These are phyloP conservation scores for Lampris megalopsis DNA, from an alignment of 2,113 vertebrate genomes.

Conservation along the genomic window DNA sequence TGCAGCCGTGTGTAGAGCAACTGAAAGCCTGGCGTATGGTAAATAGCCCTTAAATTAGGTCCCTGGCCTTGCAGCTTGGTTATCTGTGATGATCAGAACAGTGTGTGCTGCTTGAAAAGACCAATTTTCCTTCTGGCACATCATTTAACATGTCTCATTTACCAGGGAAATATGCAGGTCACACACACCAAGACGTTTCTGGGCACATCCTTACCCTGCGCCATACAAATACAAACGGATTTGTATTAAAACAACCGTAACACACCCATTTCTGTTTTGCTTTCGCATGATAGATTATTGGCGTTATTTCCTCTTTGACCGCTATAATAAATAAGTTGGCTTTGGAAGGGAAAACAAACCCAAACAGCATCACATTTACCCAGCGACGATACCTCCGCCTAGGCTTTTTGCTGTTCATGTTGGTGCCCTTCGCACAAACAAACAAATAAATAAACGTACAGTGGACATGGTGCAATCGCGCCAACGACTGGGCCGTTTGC, in stretches of 20 bases:
- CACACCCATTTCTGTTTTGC: slow-evolving; percentile 50
- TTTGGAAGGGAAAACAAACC: slow-evolving; percentile 28
- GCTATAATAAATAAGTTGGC: slow-evolving; percentile 64
- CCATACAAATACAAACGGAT: slow-evolving; percentile 71
- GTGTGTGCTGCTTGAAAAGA: slow-evolving; percentile 75
- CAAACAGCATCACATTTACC: slow-evolving; percentile 24
- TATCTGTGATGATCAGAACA: slow-evolving; percentile 80
- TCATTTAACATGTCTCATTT: slow-evolving; percentile 81
- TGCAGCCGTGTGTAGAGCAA: slow-evolving; percentile 48
- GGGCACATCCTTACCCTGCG: slow-evolving; percentile 69
- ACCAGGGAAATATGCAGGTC: slow-evolving; percentile 76
- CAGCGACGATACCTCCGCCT: slow-evolving; percentile 60
- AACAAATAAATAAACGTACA: too few relatives aligned
- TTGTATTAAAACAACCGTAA: slow-evolving; percentile 72
- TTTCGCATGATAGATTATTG: slow-evolving; percentile 73
- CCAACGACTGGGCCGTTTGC: not conserved
- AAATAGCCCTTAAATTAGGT: slow-evolving; percentile 78
- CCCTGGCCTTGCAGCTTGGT: slow-evolving; percentile 72
- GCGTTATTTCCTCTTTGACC: slow-evolving; percentile 63
- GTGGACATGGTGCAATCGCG: too few relatives aligned
- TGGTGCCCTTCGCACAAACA: not conserved
- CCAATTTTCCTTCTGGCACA: slow-evolving; percentile 72
- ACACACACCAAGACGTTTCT: slow-evolving; percentile 69
- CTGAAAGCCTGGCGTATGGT: slow-evolving; percentile 67
- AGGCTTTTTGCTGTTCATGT: slow-evolving; percentile 45